These are phyloP conservation scores for Gobiocypris rarus DNA, from an alignment of 2,113 vertebrate genomes.

Conservation along the genomic window DNA sequence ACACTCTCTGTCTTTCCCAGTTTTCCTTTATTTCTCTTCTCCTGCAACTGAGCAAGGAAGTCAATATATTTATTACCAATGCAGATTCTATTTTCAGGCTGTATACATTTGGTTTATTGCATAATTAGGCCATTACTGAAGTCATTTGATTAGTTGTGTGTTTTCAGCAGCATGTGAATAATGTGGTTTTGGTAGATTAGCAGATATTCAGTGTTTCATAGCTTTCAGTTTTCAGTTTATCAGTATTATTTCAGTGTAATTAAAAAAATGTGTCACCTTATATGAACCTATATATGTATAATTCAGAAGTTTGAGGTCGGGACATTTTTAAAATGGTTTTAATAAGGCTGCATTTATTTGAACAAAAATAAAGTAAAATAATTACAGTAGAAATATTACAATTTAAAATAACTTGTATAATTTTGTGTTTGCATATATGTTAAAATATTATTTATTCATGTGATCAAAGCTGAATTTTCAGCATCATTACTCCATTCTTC, in stretches of 20 bases:
- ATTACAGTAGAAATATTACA: too few relatives aligned
- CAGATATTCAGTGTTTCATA: not conserved
- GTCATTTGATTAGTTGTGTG: not conserved
- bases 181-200: not conserved
- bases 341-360: not conserved
- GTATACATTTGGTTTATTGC: not conserved
- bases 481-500: too few relatives aligned
- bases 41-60: not conserved
- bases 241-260: not conserved
- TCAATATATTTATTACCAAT: conserved; percentile 8
- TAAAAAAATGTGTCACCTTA: too few relatives aligned
- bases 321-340: too few relatives aligned
- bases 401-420: too few relatives aligned
- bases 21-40: too few relatives aligned
- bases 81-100: not conserved
- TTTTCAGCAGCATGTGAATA: not conserved
- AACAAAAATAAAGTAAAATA: not conserved
- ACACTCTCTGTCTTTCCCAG: not conserved
- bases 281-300: too few relatives aligned
- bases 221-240: not conserved
- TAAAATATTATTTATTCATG: too few relatives aligned
- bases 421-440: too few relatives aligned
- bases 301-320: too few relatives aligned
- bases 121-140: not conserved
- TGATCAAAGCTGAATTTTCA: too few relatives aligned